These are phyloP conservation scores for Hirtodrosophila trivittata DNA, from an alignment of 2,888 invertebrate species.

Conservation along the genomic window DNA sequence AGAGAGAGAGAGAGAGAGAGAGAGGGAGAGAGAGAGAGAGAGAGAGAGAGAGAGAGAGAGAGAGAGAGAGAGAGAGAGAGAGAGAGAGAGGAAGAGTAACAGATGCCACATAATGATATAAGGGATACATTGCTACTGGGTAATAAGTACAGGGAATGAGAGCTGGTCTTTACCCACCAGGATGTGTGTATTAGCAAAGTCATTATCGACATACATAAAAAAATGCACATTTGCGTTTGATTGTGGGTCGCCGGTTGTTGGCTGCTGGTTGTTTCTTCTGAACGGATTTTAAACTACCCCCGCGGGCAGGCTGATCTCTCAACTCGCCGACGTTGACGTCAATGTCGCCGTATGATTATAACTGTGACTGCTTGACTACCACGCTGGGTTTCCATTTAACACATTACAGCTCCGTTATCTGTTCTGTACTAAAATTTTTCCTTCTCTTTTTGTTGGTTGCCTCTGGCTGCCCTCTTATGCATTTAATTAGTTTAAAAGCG, in stretches of 20 bases:
- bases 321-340: slow-evolving; percentile 26
- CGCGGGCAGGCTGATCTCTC: slow-evolving; percentile 53
- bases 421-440: not conserved
- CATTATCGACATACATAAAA: slow-evolving; percentile 47
- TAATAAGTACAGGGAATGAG: not conserved
- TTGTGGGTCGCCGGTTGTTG: slow-evolving; percentile 2
- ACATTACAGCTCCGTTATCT: not conserved
- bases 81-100: not conserved
- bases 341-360: slow-evolving; percentile 48
- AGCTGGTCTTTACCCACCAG: slow-evolving; percentile 36
- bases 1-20: not conserved
- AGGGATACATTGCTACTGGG: slow-evolving; percentile 10
- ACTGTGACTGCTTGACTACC: slow-evolving; percentile 52
- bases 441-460: slow-evolving; percentile 16
- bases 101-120: slow-evolving; percentile 2
- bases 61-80: no score
- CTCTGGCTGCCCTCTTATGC: slow-evolving; percentile 48
- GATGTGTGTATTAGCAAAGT: slow-evolving; percentile 52
- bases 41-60: slow-evolving; percentile 2
- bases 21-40: not conserved
- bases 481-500: slow-evolving; percentile 83
- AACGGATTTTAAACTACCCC: slow-evolving; percentile 52
- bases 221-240: slow-evolving; percentile 37
- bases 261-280: slow-evolving; percentile 17
- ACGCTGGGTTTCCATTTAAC: slow-evolving; percentile 31